phyloP scores from a whole-genome alignment of 2,797 vertebrate genomes.

The Argya squamiceps region DNA sequence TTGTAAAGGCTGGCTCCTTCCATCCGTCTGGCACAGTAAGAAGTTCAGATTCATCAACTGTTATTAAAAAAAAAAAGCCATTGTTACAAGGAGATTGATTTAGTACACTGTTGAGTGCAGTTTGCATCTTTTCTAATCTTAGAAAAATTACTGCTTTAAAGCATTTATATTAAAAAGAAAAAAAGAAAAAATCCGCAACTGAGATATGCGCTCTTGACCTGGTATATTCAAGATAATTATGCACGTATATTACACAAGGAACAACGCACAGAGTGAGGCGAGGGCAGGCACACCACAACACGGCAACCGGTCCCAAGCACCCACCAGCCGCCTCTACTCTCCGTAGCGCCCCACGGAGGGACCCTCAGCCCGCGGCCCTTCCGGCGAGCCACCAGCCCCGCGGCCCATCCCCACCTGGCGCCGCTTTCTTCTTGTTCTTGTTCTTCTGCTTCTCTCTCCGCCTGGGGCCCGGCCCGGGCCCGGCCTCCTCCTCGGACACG shows the following conservation, averaged over 20 bases:
- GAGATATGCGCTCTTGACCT: not conserved
- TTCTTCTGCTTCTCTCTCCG: not conserved
- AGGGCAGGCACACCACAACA: not conserved
- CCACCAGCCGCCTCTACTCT: not conserved
- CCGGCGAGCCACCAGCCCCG: no score
- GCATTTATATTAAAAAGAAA: not conserved
- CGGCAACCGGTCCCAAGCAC: not conserved
- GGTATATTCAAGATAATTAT: not conserved
- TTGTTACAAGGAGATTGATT: not conserved
- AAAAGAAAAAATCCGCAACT: not conserved
- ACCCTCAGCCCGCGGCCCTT: not conserved
- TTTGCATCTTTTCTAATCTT: not conserved
- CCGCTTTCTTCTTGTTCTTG: not conserved
- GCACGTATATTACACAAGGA: not conserved
- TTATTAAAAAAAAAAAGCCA: not conserved
- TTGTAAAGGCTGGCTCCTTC: slow-evolving; percentile 88
- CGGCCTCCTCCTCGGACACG: not conserved
- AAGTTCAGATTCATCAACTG: slow-evolving; percentile 85
- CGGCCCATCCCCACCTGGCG: not conserved
- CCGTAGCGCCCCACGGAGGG: not conserved
- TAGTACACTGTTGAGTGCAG: fast-evolving
- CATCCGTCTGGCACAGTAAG: slow-evolving; percentile 94
- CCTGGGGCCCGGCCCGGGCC: not conserved
- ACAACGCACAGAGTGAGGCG: not conserved
- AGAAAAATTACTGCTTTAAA: not conserved